These are phyloP conservation scores for Tangara arthus DNA, from an alignment of 2,797 vertebrate species.

Conservation along the genomic window DNA sequence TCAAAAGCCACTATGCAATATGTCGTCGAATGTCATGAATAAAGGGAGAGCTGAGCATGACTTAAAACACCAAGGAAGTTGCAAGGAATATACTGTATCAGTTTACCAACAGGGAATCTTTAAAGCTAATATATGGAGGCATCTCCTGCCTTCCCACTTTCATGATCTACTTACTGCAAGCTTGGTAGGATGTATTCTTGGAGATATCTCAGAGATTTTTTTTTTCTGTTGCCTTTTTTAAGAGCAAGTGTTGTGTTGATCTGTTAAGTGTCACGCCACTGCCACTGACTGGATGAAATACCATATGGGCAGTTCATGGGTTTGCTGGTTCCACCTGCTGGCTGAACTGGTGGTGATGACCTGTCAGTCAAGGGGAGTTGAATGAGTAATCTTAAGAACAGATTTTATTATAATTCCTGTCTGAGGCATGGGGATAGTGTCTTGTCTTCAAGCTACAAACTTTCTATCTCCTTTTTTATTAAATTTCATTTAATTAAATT, in stretches of 20 bases:
- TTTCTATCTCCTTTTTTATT: not conserved
- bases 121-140: not conserved
- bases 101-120: not conserved
- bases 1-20: not conserved
- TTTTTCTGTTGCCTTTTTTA: not conserved
- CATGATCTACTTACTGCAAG: not conserved
- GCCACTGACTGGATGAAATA: not conserved
- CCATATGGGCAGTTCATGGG: not conserved
- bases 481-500: not conserved
- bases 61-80: not conserved
- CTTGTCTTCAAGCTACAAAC: not conserved
- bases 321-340: constrained; percentile 48
- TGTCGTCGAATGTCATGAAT: not conserved
- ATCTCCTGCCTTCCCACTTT: not conserved
- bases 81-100: not conserved
- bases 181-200: not conserved
- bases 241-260: not conserved
- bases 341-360: constrained; percentile 2
- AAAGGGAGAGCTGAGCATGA: not conserved
- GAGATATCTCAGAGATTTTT: not conserved
- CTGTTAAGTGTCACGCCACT: not conserved
- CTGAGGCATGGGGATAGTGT: not conserved
- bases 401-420: not conserved
- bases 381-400: not conserved
- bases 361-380: not conserved